Percentiles rank a stretch among this genome's conserved stretches.
phyloP scores from a whole-genome alignment of 2,113 vertebrate genomes.

The Forbesichthys papilliferus region DNA sequence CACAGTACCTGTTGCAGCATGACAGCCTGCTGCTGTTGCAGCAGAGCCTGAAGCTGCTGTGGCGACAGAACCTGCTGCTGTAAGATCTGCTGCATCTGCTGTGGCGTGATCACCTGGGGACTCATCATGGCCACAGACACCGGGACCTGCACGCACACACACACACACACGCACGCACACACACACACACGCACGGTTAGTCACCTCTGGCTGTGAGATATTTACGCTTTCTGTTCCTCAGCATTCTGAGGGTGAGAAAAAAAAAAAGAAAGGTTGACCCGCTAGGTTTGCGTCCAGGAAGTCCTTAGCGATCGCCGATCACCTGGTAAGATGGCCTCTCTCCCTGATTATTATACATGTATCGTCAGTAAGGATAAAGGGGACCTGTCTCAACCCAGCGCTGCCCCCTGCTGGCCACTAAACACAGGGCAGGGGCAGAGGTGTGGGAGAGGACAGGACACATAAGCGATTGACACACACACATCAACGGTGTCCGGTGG shows the following conservation, averaged over 20 bases:
- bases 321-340: no score
- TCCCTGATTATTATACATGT: neutral
- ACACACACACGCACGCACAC: conserved; percentile 3
- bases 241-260: neutral
- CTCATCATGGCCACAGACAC: conserved; percentile 99
- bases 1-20: conserved; percentile 95
- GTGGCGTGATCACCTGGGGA: conserved; percentile 98
- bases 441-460: conserved; percentile 2
- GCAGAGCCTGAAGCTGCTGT: conserved; percentile 97
- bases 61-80: conserved; percentile 98
- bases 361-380: no score
- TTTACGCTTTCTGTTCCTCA: no score
- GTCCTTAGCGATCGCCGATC: no score
- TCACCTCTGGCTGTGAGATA: no score
- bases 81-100: conserved; percentile 99
- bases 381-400: no score
- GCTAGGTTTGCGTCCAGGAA: no score
- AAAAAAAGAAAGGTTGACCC: neutral
- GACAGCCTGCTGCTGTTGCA: conserved; percentile 98
- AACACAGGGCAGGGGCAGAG: no score
- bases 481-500: conserved; percentile 35
- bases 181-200: no score
- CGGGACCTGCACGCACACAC: conserved; percentile 81
- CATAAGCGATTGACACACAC: conserved; percentile 23
- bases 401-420: conserved; percentile 69